Evolutionary conservation across 2,113 vertebrate genomes (phyloP).

Genomic region (Mesembrinibis cayennensis): DNA sequence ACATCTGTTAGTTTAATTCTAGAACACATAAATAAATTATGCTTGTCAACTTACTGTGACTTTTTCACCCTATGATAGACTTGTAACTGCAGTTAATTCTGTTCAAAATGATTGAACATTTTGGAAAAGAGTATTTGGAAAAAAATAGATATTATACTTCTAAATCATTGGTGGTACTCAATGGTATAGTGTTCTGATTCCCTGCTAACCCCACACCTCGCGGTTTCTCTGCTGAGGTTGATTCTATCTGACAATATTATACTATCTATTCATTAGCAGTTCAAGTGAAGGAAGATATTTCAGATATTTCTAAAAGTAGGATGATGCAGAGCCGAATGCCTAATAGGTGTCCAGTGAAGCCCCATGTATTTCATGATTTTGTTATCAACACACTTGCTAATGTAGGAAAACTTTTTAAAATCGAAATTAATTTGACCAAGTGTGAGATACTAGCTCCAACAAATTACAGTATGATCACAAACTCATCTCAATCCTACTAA

Average conservation of each 20-base stretch:
- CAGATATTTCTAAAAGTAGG: neutral
- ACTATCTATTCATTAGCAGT: neutral
- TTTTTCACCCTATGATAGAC: slow-evolving; percentile 14
- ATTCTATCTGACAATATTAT: neutral
- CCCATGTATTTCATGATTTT: neutral
- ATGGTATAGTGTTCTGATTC: neutral
- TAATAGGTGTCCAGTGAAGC: neutral
- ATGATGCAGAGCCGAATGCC: neutral
- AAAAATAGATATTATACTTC: neutral
- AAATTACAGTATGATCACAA: neutral
- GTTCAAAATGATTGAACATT: slow-evolving; percentile 17
- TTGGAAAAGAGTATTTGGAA: neutral
- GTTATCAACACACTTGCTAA: neutral
- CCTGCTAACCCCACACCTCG: neutral
- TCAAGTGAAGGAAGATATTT: neutral
- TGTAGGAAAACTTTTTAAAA: neutral
- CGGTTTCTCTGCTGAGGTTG: neutral
- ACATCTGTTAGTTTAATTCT: slow-evolving; percentile 53
- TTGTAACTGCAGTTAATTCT: slow-evolving; percentile 16
- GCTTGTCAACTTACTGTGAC: slow-evolving; percentile 41
- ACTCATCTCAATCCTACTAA: neutral
- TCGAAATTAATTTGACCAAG: neutral
- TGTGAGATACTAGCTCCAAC: neutral
- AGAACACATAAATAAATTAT: slow-evolving; percentile 40
- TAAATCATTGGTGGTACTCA: neutral